Percentiles rank a stretch among this genome's conserved stretches.
phyloP scores from a whole-genome alignment of 2,888 invertebrate species.

The Leuctra nigra region DNA sequence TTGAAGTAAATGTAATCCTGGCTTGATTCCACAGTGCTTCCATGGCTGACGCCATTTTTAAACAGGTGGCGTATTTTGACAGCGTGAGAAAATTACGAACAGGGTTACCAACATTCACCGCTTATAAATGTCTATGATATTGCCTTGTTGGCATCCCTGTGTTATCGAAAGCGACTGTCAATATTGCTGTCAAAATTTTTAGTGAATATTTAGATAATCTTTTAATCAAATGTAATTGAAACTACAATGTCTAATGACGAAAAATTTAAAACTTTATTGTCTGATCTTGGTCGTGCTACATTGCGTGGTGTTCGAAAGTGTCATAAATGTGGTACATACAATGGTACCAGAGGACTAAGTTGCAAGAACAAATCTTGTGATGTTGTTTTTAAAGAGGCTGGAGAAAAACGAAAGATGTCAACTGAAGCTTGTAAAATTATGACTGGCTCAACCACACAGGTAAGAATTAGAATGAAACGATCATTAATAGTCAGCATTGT shows the following conservation, averaged over 20 bases:
- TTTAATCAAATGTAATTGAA: too few species aligned
- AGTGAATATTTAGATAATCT: too few species aligned
- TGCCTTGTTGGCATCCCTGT: too few species aligned
- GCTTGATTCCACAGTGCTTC: constrained; percentile 64
- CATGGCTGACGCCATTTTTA: too few species aligned
- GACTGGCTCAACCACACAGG: constrained; percentile 51
- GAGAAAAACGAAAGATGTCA: constrained; percentile 48
- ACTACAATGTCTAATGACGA: constrained; percentile 41
- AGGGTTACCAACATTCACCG: too few species aligned
- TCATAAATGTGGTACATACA: constrained; percentile 64
- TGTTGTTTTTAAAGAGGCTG: constrained; percentile 55
- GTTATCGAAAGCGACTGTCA: too few species aligned
- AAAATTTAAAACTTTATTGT: constrained; percentile 41
- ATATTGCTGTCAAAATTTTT: too few species aligned
- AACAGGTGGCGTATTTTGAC: too few species aligned
- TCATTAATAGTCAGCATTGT: too few species aligned
- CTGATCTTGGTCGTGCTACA: constrained; percentile 56
- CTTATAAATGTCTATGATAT: too few species aligned
- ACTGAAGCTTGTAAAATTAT: constrained; percentile 59
- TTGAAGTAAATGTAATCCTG: constrained; percentile 57
- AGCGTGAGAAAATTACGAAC: too few species aligned
- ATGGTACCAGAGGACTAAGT: constrained; percentile 65
- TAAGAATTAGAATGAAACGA: too few species aligned
- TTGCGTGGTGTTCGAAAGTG: constrained; percentile 66
- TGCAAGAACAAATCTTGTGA: constrained; percentile 67